These are phyloP conservation scores for Drosophila littoralis DNA, from an alignment of 1,140 invertebrate species.

Conservation along the genomic window DNA sequence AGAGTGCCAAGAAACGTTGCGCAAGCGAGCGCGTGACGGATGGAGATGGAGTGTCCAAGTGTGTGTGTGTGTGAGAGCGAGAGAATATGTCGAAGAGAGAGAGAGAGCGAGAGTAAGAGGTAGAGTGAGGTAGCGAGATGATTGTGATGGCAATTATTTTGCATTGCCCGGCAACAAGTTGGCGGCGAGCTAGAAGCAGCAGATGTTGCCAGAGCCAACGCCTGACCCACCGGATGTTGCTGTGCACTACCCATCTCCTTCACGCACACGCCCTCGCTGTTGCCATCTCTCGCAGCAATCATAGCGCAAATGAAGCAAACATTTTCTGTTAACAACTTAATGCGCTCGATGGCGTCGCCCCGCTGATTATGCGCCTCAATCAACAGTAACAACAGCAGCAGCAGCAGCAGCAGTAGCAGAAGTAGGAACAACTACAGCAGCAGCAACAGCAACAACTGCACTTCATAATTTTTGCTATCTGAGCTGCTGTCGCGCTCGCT, in stretches of 20 bases:
- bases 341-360: constrained; percentile 66
- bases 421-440: constrained; percentile 22
- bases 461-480: constrained; percentile 82
- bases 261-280: neutral
- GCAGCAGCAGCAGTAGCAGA: constrained; percentile 25
- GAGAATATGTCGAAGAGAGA: neutral
- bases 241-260: constrained; percentile 4
- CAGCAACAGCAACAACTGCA: constrained; percentile 55
- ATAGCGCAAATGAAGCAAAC: constrained; percentile 81
- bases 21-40: constrained; percentile 50
- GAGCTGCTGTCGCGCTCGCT: constrained; percentile 66
- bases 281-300: constrained; percentile 51
- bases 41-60: constrained; percentile 4
- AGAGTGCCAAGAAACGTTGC: constrained; percentile 61
- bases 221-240: constrained; percentile 40
- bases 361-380: constrained; percentile 80
- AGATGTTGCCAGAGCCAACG: constrained; percentile 57
- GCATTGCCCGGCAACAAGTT: constrained; percentile 54
- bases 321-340: constrained; percentile 83
- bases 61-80: neutral
- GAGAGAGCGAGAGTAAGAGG: neutral
- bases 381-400: constrained; percentile 57
- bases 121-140: neutral
- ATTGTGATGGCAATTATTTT: constrained; percentile 52
- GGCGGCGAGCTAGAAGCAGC: constrained; percentile 24